Evolutionary conservation across 2,113 vertebrate genomes (phyloP).

Genomic region (Porphyrio hochstetteri): DNA sequence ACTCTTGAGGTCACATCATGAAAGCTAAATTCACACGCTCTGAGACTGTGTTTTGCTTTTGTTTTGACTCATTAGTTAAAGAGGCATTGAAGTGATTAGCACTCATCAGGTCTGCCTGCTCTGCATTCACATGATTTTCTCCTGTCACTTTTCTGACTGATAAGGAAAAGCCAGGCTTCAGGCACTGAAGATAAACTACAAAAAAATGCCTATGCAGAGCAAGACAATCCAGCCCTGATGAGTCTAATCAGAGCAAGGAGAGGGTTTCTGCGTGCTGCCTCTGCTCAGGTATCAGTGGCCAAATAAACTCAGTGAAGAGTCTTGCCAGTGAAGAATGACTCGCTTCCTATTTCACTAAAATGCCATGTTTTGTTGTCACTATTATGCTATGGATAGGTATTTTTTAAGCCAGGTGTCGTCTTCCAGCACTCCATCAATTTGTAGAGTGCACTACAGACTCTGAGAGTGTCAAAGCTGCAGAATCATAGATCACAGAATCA

Average conservation of each 20-base stretch:
- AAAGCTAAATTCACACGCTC: neutral
- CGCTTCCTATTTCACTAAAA: neutral
- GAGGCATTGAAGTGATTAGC: neutral
- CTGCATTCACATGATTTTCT: neutral
- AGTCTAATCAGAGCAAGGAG: neutral
- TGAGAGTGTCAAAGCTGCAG: neutral
- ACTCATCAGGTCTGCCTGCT: neutral
- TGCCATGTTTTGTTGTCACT: neutral
- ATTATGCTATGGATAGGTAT: neutral
- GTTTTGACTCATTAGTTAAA: conserved; percentile 28
- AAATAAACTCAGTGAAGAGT: neutral
- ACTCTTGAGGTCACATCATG: neutral
- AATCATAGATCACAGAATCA: no score
- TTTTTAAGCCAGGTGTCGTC: neutral
- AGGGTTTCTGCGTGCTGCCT: neutral
- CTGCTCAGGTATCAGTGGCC: neutral
- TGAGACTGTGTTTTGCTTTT: neutral
- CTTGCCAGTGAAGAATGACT: neutral
- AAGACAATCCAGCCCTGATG: neutral
- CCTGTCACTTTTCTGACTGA: neutral
- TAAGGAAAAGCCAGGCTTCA: neutral
- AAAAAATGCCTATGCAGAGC: neutral
- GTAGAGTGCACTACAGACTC: neutral
- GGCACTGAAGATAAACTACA: neutral
- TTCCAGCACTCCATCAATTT: neutral